Conservation (phyloP, 1,140 invertebrate genomes). For the Chironomus tepperi region DNA sequence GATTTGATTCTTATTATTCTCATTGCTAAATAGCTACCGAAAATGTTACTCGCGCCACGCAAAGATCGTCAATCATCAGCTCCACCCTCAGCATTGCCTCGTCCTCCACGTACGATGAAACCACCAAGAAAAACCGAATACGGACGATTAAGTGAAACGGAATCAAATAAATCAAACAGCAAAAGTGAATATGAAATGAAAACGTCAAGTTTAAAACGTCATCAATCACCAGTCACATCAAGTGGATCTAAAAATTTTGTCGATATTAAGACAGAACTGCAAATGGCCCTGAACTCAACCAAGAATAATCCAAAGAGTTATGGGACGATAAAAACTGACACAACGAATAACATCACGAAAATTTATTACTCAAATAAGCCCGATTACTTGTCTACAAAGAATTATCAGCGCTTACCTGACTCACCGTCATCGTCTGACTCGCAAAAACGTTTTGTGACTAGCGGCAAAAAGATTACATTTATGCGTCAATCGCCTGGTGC, state of each 20-base stretch:
- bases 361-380: constrained; percentile 20
- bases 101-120: constrained; percentile 26
- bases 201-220: constrained; percentile 24
- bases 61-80: constrained; percentile 25
- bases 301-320: constrained; percentile 20
- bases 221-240: constrained; percentile 23
- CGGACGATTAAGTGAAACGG: constrained; percentile 25
- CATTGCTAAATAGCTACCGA: background rate
- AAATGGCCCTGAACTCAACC: constrained; percentile 11
- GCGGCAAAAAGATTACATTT: constrained; percentile 23
- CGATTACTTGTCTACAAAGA: constrained; percentile 24
- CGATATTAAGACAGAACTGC: constrained; percentile 22
- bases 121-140: constrained; percentile 27
- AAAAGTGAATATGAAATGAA: constrained; percentile 25
- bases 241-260: constrained; percentile 23
- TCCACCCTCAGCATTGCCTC: constrained; percentile 26
- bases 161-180: constrained; percentile 19
- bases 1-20: background rate
- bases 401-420: constrained; percentile 27
- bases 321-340: background rate
- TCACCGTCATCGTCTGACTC: constrained; percentile 12
- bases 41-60: constrained; percentile 13
- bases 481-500: background rate
- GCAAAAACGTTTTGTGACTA: background rate
- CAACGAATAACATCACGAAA: constrained; percentile 15